These are phyloP conservation scores for Hirtodrosophila alboralis DNA, from an alignment of 2,888 invertebrate genomes.

Conservation along the genomic window DNA sequence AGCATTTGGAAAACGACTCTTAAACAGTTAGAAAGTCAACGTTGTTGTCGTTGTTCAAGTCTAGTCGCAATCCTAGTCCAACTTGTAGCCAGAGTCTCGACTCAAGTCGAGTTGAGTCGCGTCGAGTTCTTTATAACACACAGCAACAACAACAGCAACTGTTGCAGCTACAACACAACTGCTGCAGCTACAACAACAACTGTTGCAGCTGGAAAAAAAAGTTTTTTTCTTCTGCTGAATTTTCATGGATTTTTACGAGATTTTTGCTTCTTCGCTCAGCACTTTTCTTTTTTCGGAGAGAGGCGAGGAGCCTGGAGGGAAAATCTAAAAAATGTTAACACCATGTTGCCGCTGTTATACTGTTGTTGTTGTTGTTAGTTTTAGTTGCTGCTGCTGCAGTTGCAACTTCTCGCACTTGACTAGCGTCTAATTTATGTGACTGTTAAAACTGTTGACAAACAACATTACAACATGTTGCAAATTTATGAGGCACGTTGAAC, in stretches of 20 bases:
- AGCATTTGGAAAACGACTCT: slow-evolving; percentile 59
- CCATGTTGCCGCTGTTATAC: slow-evolving; percentile 57
- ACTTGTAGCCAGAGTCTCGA: too few species aligned
- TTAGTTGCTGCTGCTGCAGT: slow-evolving; percentile 36
- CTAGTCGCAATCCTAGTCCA: too few species aligned
- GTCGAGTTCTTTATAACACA: slow-evolving; percentile 71
- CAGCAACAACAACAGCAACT: slow-evolving; percentile 30
- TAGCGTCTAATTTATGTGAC: slow-evolving; percentile 75
- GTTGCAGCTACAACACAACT: slow-evolving; percentile 19
- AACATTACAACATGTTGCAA: slow-evolving; percentile 78
- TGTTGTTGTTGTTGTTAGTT: slow-evolving; percentile 36
- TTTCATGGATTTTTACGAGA: slow-evolving; percentile 74
- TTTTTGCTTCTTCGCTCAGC: slow-evolving; percentile 39
- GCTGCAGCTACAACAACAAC: slow-evolving; percentile 15
- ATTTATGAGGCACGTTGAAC: slow-evolving; percentile 73
- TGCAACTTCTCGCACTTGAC: slow-evolving; percentile 74
- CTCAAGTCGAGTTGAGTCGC: slow-evolving; percentile 38
- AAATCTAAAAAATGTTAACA: slow-evolving; percentile 78
- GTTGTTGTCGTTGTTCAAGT: slow-evolving; percentile 23
- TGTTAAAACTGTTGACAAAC: slow-evolving; percentile 79
- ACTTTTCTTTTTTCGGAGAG: slow-evolving; percentile 17
- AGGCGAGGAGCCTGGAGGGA: too few species aligned
- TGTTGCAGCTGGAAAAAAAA: slow-evolving; percentile 42
- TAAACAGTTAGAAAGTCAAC: slow-evolving; percentile 75
- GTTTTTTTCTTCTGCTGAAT: slow-evolving; percentile 67